Base-by-base conservation (phyloP, 2,888 invertebrate genomes). In the Limnephilus auricula region DNA sequence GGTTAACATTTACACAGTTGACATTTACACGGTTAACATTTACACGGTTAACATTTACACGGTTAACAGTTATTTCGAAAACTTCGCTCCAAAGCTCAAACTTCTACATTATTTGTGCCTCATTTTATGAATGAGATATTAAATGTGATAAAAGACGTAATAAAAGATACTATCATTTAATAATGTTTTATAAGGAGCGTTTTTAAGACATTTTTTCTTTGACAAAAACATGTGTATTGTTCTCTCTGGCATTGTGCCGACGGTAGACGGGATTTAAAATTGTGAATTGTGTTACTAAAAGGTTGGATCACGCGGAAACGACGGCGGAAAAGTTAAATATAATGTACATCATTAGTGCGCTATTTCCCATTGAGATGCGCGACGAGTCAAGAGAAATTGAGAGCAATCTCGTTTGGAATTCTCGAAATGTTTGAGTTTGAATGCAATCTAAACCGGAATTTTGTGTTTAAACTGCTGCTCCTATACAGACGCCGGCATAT, bases 261-360 rank as follows among this genome's bases (percentile, higher is more conserved):
- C 25, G n/a, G 37, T 31, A 37, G 84, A 34, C 37, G 84, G 84
- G 31, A 84, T 37, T 84, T 84, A 32, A n/a, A n/a, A 84, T 37
- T 40, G 6, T n/a, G 84, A 84, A 84, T 84, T 32, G 13, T 18
- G 84, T 25, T 80, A 32, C 31, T 80, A 80, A 84, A 84, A 84
- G 84, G 84, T 84, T 25, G 84, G 37, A 84, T 84, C 34, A 25
- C 40, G 84, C n/a, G 84, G 40, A 84, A 84, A 84, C 2, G 84
- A 15, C 84, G 18, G n/a, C 84, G 84, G 84, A 84, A 83, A 84
- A 84, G 84, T 84, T 84, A 84, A 34, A 84, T 12, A 34, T 84
- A 84, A 84, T 84, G 84, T 84, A 25, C 84, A 37, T 84, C 84
- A 84, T 84, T 84, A 84, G 84, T 12, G 84, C 25, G 37, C 37